Percentiles rank a stretch among this genome's conserved stretches.
Conservation (phyloP, 92 coral and sea anemone species). For the Epizoanthus scotinus region DNA sequence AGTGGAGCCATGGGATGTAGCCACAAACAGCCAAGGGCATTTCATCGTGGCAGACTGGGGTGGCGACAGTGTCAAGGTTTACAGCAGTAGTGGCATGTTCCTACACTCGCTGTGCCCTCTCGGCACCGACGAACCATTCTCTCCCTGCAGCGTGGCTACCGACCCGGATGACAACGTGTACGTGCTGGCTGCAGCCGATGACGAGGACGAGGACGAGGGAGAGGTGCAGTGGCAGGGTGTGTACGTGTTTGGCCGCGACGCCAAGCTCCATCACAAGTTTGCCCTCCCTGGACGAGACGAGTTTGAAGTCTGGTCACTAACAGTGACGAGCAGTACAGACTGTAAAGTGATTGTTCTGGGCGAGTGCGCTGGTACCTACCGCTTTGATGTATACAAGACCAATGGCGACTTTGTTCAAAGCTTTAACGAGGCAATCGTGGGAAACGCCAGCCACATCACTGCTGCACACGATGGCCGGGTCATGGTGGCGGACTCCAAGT, state of each 20-base stretch:
- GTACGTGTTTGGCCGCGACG: slow-evolving; percentile 35
- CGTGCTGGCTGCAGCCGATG: slow-evolving; percentile 12
- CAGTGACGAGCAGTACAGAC: slow-evolving; percentile 26
- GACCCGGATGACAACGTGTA: slow-evolving; percentile 44
- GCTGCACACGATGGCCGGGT: slow-evolving; percentile 42
- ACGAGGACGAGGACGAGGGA: not conserved
- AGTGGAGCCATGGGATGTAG: slow-evolving; percentile 33
- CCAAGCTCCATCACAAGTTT: slow-evolving; percentile 40
- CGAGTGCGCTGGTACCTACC: not conserved
- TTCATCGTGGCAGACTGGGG: slow-evolving; percentile 53
- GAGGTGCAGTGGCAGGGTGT: slow-evolving; percentile 7
- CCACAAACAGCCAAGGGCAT: slow-evolving; percentile 42
- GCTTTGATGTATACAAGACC: slow-evolving; percentile 40
- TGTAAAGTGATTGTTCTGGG: slow-evolving; percentile 34
- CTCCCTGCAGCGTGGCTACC: slow-evolving; percentile 41
- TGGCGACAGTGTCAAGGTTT: slow-evolving; percentile 49
- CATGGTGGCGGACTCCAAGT: slow-evolving; percentile 29
- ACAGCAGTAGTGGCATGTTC: slow-evolving; percentile 46
- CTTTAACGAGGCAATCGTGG: slow-evolving; percentile 34
- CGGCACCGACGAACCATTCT: not conserved
- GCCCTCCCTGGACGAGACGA: slow-evolving; percentile 13
- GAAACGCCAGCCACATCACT: slow-evolving; percentile 28
- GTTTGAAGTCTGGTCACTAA: slow-evolving; percentile 29
- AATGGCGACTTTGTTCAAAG: slow-evolving; percentile 33
- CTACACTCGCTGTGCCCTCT: slow-evolving; percentile 23